Base-by-base conservation (phyloP, 2,888 invertebrate genomes). In the Vanessa cardui region DNA sequence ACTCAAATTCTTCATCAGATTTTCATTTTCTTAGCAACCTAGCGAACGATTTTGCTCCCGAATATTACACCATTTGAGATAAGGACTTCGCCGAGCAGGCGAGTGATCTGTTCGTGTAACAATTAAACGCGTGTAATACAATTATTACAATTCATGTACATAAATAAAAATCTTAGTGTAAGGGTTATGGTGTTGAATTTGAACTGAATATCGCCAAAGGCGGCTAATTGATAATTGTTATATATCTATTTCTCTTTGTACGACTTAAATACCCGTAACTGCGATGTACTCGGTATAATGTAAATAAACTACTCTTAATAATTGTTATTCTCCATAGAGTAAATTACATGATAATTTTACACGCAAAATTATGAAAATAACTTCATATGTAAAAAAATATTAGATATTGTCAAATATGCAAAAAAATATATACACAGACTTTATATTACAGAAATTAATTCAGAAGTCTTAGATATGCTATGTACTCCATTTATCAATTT, bases 11-110 rank as follows among this genome's bases (percentile, higher is more conserved):
- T 84, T 97, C 97, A n/a, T 97, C 98, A 44, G 98, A 98, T 88
- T 98, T 98, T 89, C 98, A 98, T 88, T 98, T 98, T 86, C 94
- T 98, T 73, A 97, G 97, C 89, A 98, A 97, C 86, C 93, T 98
- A 82, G 97, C 98, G 73, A 98, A 97, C 86, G 98, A 98, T 86
- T 98, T 98, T 86, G 97, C 97, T 21, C 98, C 98, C 9, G 98
- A 98, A 87, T 98, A 98, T 87, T 98, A 98, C 87, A 93, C 93
- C 84, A 93, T 93, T 89, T 93, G 93, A 93, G 93, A 93, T 83
- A 93, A 93, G 92, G 93, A 93, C 80, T 90, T 91, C 84, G 89
- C 87, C 89, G 92, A 93, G 79, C 90, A 91, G 88, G 89, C 92
- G 83, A 90, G 87, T 80, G 85, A 92, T 87, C 86, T 93, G 81